A percentile compares a stretch with the other conserved stretches of the same genome.
These are phyloP conservation scores for Halocynthia roretzi DNA, from an alignment of 23 tunicate genomes.

Conservation along the genomic window DNA sequence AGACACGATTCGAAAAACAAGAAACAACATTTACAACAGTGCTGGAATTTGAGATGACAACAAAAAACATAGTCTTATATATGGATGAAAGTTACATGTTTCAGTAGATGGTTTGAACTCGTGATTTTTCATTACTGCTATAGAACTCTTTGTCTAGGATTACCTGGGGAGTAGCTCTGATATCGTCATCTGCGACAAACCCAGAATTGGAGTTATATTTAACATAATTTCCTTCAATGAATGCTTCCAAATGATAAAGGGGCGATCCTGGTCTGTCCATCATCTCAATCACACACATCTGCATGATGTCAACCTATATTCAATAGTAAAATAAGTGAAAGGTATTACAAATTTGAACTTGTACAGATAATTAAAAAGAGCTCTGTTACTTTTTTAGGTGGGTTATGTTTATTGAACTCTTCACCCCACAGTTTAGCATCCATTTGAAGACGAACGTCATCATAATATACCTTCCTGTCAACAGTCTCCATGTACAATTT, in stretches of 20 bases:
- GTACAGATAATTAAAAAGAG: background rate
- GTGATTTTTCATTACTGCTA: no score
- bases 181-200: constrained; percentile 67
- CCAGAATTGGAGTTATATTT: constrained; percentile 97
- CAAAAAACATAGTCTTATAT: background rate
- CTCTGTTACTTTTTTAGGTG: constrained; percentile 76
- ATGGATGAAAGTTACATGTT: no score
- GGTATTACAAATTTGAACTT: no score
- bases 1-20: background rate
- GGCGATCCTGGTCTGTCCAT: constrained; percentile 61
- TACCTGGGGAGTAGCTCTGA: constrained; percentile 90
- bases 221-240: constrained; percentile 94
- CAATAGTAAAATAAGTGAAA: background rate
- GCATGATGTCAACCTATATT: constrained; percentile 93
- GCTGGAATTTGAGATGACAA: background rate
- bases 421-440: constrained; percentile 98
- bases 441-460: constrained; percentile 93
- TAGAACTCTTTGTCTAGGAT: no score
- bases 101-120: no score
- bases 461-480: constrained; percentile 57
- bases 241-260: constrained; percentile 87
- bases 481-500: constrained; percentile 75
- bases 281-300: constrained; percentile 90
- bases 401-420: constrained; percentile 86
- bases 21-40: background rate